Base-by-base conservation (phyloP, 2,888 invertebrate species). In the Hirtodrosophila confusa region DNA sequence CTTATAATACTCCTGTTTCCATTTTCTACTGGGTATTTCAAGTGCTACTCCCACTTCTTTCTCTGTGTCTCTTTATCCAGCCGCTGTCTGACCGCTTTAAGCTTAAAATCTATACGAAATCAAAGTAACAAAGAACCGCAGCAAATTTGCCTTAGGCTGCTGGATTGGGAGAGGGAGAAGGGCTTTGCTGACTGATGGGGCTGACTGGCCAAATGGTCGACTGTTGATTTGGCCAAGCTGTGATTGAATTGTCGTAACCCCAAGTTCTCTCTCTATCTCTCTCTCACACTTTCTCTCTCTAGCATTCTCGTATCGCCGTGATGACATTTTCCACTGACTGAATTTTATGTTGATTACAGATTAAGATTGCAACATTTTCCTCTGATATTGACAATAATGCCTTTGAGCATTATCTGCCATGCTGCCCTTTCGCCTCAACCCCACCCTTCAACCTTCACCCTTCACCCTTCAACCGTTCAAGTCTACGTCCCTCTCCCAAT, bases 311-410 rank as follows among this genome's bases (percentile, higher is more conserved):
- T 45, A 75, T 63, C 60, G 73, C 60, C 60, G 60, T 78, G 84
- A 84, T 86, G 85, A 78, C 86, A 87, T 86, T 86, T 86, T 88
- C 80, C 86, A 86, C 73, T 87, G 86, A 74, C 83, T 86, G 86
- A 83, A 80, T 80, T 86, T 86, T 86, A 86, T 86, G 88, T 86
- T 86, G 86, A 86, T 88, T 88, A 86, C 80, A 86, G 86, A 86
- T 86, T 88, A 87, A 87, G 85, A 87, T 87, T 87, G 85, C 87
- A 87, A 83, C 83, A 87, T 86, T 84, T 86, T 72, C 76, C 73
- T 76, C 79, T 75, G 72, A 75, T 86, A 83, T 86, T 83, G 83
- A 80, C 86, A 84, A 84, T 80, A 80, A 86, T 83, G 82, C 78
- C 80, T 84, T 78, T 78, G 85, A 80, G 80, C 76, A 69, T 72